Conservation (phyloP, 2,888 invertebrate species). For the Diploptera punctata region DNA sequence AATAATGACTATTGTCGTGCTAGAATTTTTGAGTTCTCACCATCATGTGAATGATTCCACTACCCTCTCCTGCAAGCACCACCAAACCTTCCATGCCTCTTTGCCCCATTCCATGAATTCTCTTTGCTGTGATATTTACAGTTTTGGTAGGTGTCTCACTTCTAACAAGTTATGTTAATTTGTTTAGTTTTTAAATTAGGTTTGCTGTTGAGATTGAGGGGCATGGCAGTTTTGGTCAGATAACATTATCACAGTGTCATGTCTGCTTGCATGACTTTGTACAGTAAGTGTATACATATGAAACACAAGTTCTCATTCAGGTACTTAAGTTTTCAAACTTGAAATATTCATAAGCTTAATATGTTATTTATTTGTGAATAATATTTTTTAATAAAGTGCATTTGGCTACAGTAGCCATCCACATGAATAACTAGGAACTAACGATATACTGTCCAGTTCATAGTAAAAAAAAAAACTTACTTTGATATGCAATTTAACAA, state of each 20-base stretch:
- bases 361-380: too few relatives aligned
- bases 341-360: too few relatives aligned
- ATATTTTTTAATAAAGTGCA: too few relatives aligned
- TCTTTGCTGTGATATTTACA: slow-evolving; percentile 21
- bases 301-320: too few relatives aligned
- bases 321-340: too few relatives aligned
- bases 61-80: background rate
- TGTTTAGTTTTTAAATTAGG: too few relatives aligned
- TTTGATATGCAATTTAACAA: too few relatives aligned
- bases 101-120: background rate
- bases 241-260: background rate
- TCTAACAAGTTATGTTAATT: background rate
- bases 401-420: too few relatives aligned
- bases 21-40: slow-evolving; percentile 17
- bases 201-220: background rate
- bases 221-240: background rate
- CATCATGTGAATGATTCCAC: background rate
- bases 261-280: background rate
- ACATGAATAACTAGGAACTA: too few relatives aligned
- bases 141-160: too few relatives aligned
- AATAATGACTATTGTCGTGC: slow-evolving; percentile 9
- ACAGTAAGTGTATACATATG: background rate
- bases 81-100: slow-evolving; percentile 15
- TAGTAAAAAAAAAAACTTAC: too few relatives aligned
- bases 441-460: too few relatives aligned